Evolutionary conservation across 2,797 vertebrate species (phyloP).

Genomic region (Sebastes kiyomatsui): DNA sequence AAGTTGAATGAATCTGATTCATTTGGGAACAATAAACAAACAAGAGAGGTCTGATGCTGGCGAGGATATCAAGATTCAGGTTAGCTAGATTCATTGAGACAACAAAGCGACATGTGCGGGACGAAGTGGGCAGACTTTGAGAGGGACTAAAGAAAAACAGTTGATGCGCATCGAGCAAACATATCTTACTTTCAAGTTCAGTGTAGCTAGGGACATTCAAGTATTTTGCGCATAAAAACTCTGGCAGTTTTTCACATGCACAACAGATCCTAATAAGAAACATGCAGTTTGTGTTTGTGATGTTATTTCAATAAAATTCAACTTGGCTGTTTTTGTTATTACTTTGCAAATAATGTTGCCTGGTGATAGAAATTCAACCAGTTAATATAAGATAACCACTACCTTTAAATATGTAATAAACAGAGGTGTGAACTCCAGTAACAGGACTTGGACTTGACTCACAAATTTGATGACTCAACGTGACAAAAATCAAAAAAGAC

Average conservation of each 20-base stretch:
- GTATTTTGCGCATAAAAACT: not conserved
- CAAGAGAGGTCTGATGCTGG: slow-evolving; percentile 1
- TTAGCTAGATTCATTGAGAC: not conserved
- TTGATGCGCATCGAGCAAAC: not conserved
- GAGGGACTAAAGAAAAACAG: not conserved
- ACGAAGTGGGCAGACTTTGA: not conserved
- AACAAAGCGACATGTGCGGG: not conserved
- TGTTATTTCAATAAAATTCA: not conserved
- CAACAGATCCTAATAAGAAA: not conserved
- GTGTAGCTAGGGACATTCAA: not conserved
- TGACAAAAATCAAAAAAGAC: fast-evolving
- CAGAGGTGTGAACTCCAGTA: too few relatives aligned
- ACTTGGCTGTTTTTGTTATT: not conserved
- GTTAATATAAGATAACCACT: not conserved
- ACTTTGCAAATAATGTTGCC: not conserved
- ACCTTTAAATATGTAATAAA: not conserved
- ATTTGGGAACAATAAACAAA: slow-evolving; percentile 52
- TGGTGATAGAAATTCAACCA: not conserved
- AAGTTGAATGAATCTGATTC: slow-evolving; percentile 39
- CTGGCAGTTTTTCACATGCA: not conserved
- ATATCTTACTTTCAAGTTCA: not conserved
- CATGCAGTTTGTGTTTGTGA: not conserved
- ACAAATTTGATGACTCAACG: too few relatives aligned
- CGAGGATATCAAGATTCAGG: slow-evolving; percentile 18
- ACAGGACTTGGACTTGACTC: too few relatives aligned